Evolutionary conservation across 2,113 vertebrate genomes (phyloP).

Genomic region (Pleuronectes platessa): DNA sequence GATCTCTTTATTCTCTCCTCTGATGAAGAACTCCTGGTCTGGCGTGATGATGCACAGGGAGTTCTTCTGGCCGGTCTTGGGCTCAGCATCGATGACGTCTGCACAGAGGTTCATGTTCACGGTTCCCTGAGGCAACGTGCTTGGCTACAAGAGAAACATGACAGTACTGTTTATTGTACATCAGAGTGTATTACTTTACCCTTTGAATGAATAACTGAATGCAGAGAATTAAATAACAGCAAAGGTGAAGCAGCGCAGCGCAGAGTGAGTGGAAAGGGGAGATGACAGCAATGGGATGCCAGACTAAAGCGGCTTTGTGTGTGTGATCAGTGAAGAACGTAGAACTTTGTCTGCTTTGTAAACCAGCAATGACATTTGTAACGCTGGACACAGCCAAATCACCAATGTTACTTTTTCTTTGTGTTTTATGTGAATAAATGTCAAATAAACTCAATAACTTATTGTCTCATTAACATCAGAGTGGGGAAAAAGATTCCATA

Average conservation of each 20-base stretch:
- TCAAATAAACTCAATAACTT: constrained; percentile 8
- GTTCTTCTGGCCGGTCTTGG: constrained; percentile 87
- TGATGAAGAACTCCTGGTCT: constrained; percentile 86
- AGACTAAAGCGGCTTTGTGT: constrained; percentile 57
- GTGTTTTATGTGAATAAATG: neutral
- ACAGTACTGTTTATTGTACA: neutral
- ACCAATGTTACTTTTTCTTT: neutral
- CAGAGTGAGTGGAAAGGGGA: constrained; percentile 36
- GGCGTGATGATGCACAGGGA: constrained; percentile 85
- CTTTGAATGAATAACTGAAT: neutral
- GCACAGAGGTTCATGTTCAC: constrained; percentile 87
- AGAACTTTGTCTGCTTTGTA: constrained; percentile 19
- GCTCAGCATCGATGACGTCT: constrained; percentile 84
- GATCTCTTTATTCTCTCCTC: constrained; percentile 86
- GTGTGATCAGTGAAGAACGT: constrained; percentile 26
- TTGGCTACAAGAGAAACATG: constrained; percentile 75
- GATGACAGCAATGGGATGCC: constrained; percentile 36
- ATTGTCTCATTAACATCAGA: constrained; percentile 35
- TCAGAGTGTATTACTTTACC: neutral
- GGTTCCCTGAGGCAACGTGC: constrained; percentile 85
- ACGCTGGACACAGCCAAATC: neutral
- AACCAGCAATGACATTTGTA: neutral
- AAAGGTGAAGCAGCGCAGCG: neutral
- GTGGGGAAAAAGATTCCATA: neutral
- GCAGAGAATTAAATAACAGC: neutral